A percentile compares a stretch with the other conserved stretches of the same genome.
These are phyloP conservation scores for Macropus fuliginosus DNA, from an alignment of 2,797 vertebrate genomes.

Conservation along the genomic window DNA sequence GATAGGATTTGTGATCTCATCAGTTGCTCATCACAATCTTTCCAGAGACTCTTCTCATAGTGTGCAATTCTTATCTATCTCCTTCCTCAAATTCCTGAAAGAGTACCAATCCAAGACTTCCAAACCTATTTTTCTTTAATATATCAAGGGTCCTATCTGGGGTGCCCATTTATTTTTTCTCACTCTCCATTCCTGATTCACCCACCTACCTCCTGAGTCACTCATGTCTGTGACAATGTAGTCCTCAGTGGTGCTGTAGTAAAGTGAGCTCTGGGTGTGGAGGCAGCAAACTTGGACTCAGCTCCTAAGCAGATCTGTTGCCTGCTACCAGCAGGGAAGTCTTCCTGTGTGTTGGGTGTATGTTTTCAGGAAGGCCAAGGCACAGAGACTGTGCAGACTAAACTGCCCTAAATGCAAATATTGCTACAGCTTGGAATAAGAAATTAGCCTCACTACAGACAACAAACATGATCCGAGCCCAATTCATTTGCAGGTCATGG, in stretches of 20 bases:
- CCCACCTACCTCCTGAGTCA: too few relatives aligned
- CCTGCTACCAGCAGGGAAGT: neutral
- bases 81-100: too few relatives aligned
- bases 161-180: neutral
- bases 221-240: neutral
- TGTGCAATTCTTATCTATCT: neutral
- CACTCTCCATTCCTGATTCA: neutral
- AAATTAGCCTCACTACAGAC: neutral
- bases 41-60: too few relatives aligned
- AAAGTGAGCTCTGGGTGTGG: neutral
- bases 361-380: neutral
- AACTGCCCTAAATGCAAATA: neutral
- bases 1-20: neutral
- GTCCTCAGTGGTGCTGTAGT: neutral
- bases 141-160: too few relatives aligned
- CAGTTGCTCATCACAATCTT: neutral
- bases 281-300: neutral
- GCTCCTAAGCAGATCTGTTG: neutral
- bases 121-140: neutral
- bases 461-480: too few relatives aligned
- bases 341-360: neutral
- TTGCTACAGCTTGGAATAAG: neutral
- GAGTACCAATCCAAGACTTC: too few relatives aligned
- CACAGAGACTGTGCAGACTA: neutral
- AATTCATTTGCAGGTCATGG: too few relatives aligned